phyloP scores from a whole-genome alignment of 2,797 vertebrate genomes.

The Eutrigla gurnardus region DNA sequence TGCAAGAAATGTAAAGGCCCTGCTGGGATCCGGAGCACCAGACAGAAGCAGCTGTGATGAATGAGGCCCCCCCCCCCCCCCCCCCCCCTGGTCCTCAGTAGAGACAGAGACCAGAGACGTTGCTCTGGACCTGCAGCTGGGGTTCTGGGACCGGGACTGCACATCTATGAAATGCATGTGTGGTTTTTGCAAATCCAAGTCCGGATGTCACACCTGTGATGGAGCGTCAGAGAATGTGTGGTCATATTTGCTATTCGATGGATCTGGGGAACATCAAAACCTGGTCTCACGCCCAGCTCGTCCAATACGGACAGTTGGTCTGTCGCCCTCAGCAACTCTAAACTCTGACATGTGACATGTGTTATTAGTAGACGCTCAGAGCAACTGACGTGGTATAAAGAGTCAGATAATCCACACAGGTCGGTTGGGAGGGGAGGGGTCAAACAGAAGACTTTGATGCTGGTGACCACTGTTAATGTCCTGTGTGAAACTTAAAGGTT shows the following conservation, averaged over 20 bases:
- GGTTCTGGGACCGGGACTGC: conserved; percentile 41
- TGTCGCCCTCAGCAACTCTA: neutral
- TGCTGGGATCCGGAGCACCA: conserved; percentile 57
- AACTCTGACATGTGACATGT: neutral
- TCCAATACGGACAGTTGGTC: neutral
- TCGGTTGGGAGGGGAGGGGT: neutral
- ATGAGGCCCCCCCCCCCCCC: conserved; percentile 63
- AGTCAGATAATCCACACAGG: neutral
- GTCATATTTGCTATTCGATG: conserved; percentile 60
- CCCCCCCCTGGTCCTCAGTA: conserved; percentile 52
- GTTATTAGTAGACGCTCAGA: neutral
- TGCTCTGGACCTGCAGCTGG: conserved; percentile 59
- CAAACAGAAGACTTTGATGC: neutral
- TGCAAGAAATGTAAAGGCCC: conserved; percentile 64
- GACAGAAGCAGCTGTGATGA: conserved; percentile 76
- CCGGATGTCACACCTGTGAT: conserved; percentile 44
- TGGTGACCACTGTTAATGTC: neutral
- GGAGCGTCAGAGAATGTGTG: conserved; percentile 35
- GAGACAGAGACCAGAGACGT: conserved; percentile 69
- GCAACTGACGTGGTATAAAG: neutral
- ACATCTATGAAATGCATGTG: conserved; percentile 10
- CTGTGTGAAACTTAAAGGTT: neutral
- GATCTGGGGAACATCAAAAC: neutral
- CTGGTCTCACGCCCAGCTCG: neutral
- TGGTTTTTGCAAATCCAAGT: conserved; percentile 39